These are phyloP conservation scores for Carterocephalus palaemon DNA, from an alignment of 2,888 invertebrate species.

Conservation along the genomic window DNA sequence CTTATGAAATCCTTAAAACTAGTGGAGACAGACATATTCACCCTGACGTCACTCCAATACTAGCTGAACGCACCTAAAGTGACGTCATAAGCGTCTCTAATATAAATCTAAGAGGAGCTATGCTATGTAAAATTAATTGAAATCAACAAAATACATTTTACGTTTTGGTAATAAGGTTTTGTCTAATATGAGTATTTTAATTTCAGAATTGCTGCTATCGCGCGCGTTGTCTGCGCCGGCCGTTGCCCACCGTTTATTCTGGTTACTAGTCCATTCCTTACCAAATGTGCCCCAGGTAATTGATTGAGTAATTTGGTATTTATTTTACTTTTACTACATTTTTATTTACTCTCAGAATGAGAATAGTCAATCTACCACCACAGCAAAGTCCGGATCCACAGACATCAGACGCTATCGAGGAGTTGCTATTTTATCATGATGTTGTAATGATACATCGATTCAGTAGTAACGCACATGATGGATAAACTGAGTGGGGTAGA, in stretches of 20 bases:
- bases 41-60: too few species aligned
- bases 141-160: too few species aligned
- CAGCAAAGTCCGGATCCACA: not conserved
- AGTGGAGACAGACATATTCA: too few species aligned
- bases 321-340: not conserved
- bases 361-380: too few species aligned
- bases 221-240: slow-evolving; percentile 91
- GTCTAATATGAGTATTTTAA: slow-evolving; percentile 16
- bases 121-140: too few species aligned
- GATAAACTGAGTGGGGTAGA: not conserved
- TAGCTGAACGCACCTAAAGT: too few species aligned
- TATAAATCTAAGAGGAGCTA: too few species aligned
- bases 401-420: not conserved
- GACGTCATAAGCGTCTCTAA: too few species aligned
- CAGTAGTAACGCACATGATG: not conserved
- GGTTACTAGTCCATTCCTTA: slow-evolving; percentile 91
- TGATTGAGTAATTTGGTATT: too few species aligned
- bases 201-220: slow-evolving; percentile 72
- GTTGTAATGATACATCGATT: too few species aligned
- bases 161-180: too few species aligned
- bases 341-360: not conserved
- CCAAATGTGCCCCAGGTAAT: slow-evolving; percentile 90
- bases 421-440: slow-evolving; percentile 21
- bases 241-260: slow-evolving; percentile 96
- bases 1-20: too few species aligned